Conservation (phyloP, 2,113 vertebrate species). For the Hystrix cristata region DNA sequence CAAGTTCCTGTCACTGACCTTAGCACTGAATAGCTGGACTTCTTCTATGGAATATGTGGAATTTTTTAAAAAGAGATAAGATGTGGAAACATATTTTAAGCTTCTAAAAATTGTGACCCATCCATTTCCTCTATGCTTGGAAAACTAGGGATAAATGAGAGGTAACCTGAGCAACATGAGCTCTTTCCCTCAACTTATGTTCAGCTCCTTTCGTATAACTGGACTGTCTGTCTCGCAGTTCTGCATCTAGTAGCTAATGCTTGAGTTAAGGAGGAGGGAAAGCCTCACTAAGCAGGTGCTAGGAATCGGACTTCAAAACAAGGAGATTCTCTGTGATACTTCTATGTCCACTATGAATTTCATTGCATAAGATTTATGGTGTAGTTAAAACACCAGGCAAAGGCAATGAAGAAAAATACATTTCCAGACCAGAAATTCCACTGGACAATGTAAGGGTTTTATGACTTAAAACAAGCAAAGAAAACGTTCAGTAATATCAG, state of each 20-base stretch:
- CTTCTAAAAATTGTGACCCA: slow-evolving; percentile 56
- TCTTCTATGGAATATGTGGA: background rate
- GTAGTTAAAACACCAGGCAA: slow-evolving; percentile 28
- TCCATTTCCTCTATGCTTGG: background rate
- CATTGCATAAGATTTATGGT: slow-evolving; percentile 25
- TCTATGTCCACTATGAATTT: slow-evolving; percentile 54
- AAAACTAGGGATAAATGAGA: slow-evolving; percentile 56
- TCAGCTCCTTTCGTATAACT: slow-evolving; percentile 76
- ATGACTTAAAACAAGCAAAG: background rate
- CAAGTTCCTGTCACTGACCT: slow-evolving; percentile 25
- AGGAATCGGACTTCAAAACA: slow-evolving; percentile 40
- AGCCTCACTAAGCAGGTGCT: slow-evolving; percentile 80
- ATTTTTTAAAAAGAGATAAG: background rate
- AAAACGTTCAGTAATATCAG: background rate
- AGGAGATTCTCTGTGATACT: slow-evolving; percentile 67
- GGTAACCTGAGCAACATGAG: slow-evolving; percentile 64
- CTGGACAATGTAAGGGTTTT: slow-evolving; percentile 51
- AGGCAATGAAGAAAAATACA: slow-evolving; percentile 53
- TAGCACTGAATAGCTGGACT: slow-evolving; percentile 2
- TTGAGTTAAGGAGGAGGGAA: slow-evolving; percentile 81
- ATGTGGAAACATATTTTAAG: background rate
- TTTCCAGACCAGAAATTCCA: slow-evolving; percentile 64
- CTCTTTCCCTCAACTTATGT: slow-evolving; percentile 59
- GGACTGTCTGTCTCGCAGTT: slow-evolving; percentile 79
- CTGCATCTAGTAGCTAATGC: slow-evolving; percentile 79